phyloP scores from a whole-genome alignment of 2,113 vertebrate species.

The Grammomys surdaster region DNA sequence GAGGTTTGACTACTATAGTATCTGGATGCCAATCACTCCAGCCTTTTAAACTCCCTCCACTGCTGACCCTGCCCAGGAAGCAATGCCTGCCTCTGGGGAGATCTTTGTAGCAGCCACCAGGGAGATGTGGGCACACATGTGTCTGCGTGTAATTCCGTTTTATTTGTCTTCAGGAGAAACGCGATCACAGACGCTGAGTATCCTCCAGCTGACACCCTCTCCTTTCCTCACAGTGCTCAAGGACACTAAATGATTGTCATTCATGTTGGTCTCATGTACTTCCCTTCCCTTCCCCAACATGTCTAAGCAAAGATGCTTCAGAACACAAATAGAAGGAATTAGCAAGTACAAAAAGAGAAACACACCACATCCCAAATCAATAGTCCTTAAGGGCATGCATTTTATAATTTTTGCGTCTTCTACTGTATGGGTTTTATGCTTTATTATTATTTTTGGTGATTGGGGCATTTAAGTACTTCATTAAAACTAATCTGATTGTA shows the following conservation, averaged over 20 bases:
- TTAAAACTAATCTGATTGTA: constrained; percentile 69
- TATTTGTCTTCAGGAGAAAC: constrained; percentile 73
- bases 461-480: constrained; percentile 43
- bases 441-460: constrained; percentile 52
- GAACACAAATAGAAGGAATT: constrained; percentile 62
- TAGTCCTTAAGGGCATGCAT: constrained; percentile 52
- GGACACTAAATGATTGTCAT: constrained; percentile 63
- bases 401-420: constrained; percentile 34
- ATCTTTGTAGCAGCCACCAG: constrained; percentile 69
- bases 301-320: not conserved
- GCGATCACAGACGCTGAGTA: constrained; percentile 61
- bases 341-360: not conserved
- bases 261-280: not conserved
- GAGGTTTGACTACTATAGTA: not conserved
- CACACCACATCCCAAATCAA: not conserved
- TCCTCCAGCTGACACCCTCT: constrained; percentile 67
- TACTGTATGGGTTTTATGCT: not conserved
- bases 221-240: constrained; percentile 72
- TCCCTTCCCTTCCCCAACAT: not conserved
- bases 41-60: constrained; percentile 58
- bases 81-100: constrained; percentile 66
- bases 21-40: constrained; percentile 68
- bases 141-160: constrained; percentile 71
- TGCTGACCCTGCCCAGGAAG: constrained; percentile 66
- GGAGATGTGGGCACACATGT: constrained; percentile 1